Evolutionary conservation across 92 coral and sea anemone genomes (phyloP), one percentile per base, ranked within the genome.

Genomic region (Pocillopora meandrina): DNA sequence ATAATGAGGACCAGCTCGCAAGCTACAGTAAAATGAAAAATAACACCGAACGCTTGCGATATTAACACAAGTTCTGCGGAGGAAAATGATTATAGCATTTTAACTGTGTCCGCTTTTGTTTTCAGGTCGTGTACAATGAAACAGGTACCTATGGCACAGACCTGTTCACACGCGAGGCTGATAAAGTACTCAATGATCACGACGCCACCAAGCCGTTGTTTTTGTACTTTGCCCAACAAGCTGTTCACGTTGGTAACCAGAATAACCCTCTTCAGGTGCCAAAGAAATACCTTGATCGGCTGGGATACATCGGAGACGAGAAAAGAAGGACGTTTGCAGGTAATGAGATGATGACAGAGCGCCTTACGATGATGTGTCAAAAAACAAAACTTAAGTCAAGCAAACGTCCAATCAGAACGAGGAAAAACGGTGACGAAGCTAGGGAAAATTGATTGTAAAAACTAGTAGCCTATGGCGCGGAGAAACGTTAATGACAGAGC

Each of bases 181-280:
- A 89, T 64, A 87, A 92, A 72, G 95, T 97, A 16, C 91, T 97
- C 23, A 85, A 84, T 15, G 84, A 61, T 20, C 98, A 96, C 63
- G 94, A 87, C 19, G 74, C 75, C 10, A 82, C 81, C 70, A 89
- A 97, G 65, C 99, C 99, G 58, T 75, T 97, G 91, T 97, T 97
- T 78, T 89, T 97, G 21, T 97, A 97, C 84, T 85, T 91, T 74
- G 99, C 99, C 19, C 99, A 97, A 49, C 99, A 97, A 88, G 99
- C 99, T 11, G 99, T 97, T 47, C 95, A 89, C 74, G 98, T 97
- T 58, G 99, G 98, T 35, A 97, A 97, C 68, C 85, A 82, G 35
- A 95, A 97, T 18, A 91, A 97, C 19, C 99, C 99, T 4, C 93
- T 97, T 58, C 99, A 97, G 78, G 99, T 94, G 21, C 99, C 99